Conservation (phyloP, 1,140 invertebrate genomes). For the Uloborus diversus region DNA sequence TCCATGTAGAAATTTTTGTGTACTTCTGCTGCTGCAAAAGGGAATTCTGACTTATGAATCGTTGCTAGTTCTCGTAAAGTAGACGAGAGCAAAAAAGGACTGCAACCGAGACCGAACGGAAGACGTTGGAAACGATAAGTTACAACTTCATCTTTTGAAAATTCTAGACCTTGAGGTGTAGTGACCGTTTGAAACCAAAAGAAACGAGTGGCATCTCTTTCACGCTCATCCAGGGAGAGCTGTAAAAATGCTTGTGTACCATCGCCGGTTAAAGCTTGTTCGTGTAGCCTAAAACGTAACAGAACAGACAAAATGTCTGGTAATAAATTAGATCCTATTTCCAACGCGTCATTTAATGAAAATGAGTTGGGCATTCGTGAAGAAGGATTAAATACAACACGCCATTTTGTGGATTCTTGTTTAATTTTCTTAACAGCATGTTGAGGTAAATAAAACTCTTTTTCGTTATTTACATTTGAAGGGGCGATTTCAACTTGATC, state of each 20-base stretch:
- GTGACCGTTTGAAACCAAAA: no score
- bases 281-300: slow-evolving; percentile 3
- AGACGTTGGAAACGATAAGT: neutral
- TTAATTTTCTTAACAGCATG: slow-evolving; percentile 17
- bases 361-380: slow-evolving; percentile 11
- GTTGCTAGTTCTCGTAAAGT: slow-evolving; percentile 4
- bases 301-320: neutral
- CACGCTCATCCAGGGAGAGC: neutral
- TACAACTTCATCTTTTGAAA: slow-evolving; percentile 7
- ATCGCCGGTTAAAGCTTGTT: neutral
- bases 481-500: neutral
- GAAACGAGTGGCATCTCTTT: slow-evolving; percentile 13
- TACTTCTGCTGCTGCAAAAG: neutral
- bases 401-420: neutral
- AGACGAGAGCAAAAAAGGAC: slow-evolving; percentile 9
- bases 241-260: slow-evolving; percentile 35
- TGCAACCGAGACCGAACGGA: slow-evolving; percentile 15
- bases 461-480: neutral
- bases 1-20: neutral
- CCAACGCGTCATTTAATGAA: slow-evolving; percentile 33
- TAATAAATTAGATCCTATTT: slow-evolving; percentile 17
- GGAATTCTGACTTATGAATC: neutral
- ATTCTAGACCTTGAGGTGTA: neutral
- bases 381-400: slow-evolving; percentile 34
- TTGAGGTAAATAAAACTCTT: slow-evolving; percentile 5